Conservation (phyloP, 2,888 invertebrate species). For the Macrophya annulata region DNA sequence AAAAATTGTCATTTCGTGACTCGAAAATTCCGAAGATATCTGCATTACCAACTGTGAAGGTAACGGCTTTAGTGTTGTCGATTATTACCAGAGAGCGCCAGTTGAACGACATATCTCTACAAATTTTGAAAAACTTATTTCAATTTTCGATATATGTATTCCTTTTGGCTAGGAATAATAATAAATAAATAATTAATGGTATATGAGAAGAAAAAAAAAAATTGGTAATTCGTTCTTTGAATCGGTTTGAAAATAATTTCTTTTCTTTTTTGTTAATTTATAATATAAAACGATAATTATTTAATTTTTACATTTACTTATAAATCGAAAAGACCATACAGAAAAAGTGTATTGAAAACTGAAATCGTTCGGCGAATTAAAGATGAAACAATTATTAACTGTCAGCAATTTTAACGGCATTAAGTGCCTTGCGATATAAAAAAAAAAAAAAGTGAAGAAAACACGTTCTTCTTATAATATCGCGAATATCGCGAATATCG, state of each 20-base stretch:
- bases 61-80: conserved; percentile 2
- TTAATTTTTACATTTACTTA: too few relatives aligned
- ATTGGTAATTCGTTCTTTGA: too few relatives aligned
- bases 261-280: too few relatives aligned
- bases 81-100: conserved; percentile 37
- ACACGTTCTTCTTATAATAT: conserved; percentile 20
- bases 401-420: conserved; percentile 27
- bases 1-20: neutral
- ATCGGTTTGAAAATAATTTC: neutral
- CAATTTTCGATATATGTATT: neutral
- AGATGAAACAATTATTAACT: neutral
- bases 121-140: neutral
- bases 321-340: too few relatives aligned
- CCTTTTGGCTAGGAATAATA: too few relatives aligned
- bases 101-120: neutral
- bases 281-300: too few relatives aligned
- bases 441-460: neutral
- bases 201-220: too few relatives aligned
- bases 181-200: too few relatives aligned
- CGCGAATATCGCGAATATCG: conserved; percentile 29
- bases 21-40: neutral
- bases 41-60: conserved; percentile 24
- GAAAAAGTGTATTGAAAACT: too few relatives aligned
- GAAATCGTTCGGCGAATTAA: neutral
- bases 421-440: neutral